These are phyloP conservation scores for Norana najaformis DNA, from an alignment of 2,888 invertebrate species.

Conservation along the genomic window DNA sequence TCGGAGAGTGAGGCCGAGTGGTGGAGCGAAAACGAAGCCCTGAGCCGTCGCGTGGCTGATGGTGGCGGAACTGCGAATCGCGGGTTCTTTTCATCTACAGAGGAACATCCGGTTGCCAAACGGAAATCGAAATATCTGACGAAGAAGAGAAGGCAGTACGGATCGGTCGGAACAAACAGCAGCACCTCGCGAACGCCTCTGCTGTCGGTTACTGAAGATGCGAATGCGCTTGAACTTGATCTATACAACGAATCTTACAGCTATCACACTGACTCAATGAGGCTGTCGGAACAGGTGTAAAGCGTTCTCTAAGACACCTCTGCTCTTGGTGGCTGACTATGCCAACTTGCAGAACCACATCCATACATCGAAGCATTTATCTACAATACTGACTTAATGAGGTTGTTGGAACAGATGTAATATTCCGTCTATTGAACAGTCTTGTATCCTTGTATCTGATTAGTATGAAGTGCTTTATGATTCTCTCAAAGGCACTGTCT, in stretches of 20 bases:
- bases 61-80: neutral
- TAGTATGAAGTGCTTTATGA: neutral
- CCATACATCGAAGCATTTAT: neutral
- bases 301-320: too few relatives aligned
- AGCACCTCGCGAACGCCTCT: neutral
- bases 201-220: neutral
- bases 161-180: neutral
- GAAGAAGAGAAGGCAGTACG: neutral
- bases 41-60: neutral
- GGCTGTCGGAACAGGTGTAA: neutral
- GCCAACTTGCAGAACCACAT: neutral
- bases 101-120: constrained; percentile 33
- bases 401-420: neutral
- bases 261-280: neutral
- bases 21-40: neutral
- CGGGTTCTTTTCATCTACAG: constrained; percentile 31
- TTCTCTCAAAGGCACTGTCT: too few relatives aligned
- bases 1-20: neutral
- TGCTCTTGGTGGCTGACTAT: neutral
- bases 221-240: neutral
- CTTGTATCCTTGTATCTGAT: neutral
- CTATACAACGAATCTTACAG: neutral
- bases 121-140: neutral
- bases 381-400: neutral
- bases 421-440: neutral